Evolutionary conservation across 2,797 vertebrate species (phyloP), one percentile per base, ranked within the genome.

Genomic region (Mormyrops attenuatus): DNA sequence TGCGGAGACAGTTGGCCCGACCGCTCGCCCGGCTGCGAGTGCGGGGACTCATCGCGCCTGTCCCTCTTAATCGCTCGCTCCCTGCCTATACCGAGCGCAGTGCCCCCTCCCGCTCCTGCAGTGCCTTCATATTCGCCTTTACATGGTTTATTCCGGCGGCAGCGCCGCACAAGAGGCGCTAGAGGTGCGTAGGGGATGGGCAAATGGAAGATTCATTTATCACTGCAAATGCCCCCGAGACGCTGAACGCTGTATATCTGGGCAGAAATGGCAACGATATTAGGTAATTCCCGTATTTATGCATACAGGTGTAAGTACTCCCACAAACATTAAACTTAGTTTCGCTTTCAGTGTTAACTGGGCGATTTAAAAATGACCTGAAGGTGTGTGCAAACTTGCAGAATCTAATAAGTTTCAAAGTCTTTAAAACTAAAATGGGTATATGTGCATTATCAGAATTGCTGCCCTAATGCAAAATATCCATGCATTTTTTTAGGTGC

Each of bases 81-180:
- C 50, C 15, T n/a, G 50, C 34, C 26, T n/a, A n/a, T 5, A 2
- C 52, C 17, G 26, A 55, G 15, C 85, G 15, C 47, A 53, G 22
- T 13, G 47, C 13, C 11, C 85, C 50, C 49, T 2, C 50, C 11
- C 11, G 85, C 49, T 11, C 49, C 49, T 87, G 20, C 52, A 49
- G 49, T 47, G 52, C 15, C 80, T 84, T 49, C 85, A 87, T 7
- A 20, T 57, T 55, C 85, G 52, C 49, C 30, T 55, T 41, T 34
- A 86, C 50, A 26, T 86, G 84, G 84, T 86, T 86, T 34, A 53
- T 86, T 55, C 84, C 84, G 9, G 84, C 73, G 13, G 7, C 73
- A 2, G 11, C 38, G n/a, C n/a, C n/a, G n/a, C n/a, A n/a, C n/a
- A n/a, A n/a, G 38, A 47, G 11, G 84, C 44, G 50, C 20, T 17